Base-by-base conservation (phyloP, 2,888 invertebrate species). In the Morpho deidamia region DNA sequence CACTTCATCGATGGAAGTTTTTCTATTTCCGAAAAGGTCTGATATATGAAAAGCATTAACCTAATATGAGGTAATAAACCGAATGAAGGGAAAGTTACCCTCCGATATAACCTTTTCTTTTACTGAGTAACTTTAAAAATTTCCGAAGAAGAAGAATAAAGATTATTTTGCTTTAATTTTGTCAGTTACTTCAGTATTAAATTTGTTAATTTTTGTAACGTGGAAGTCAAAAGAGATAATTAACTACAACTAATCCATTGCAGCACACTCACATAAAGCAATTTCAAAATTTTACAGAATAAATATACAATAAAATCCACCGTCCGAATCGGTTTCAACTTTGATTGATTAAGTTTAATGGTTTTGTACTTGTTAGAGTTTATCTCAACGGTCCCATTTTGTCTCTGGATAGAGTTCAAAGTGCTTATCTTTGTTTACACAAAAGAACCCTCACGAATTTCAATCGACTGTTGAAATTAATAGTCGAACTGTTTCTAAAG, bases 271-370 rank as follows among this genome's bases (percentile, higher is more conserved):
- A 41, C 34, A 5, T 12, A 12, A 48, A 48, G 12, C 40, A 48
- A 41, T 48, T 41, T 40, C 14, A 35, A 42, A 49, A 42, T 12
- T 34, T 35, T 49, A 49, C 23, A 35, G 35, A 49, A 42, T 49
- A 49, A 49, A 49, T 42, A 49, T 49, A 49, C 41, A 41, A 49
- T 51, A 56, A 56, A 59, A 55, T 52, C 42, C 48, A 39, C 40
- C 46, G 52, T 39, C 44, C 32, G 11, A 49, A 60, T 58, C 61
- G 61, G 66, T 64, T 59, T 60, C 52, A 78, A 78, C 65, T 79
- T 79, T 73, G 74, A 78, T 79, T 79, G 77, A 76, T 77, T 70
- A 77, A 79, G 72, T 79, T 79, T 61, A 59, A 64, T 62, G 64
- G 63, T 68, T 65, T 64, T 62, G 64, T 65, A 59, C 64, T 66